Conservation (phyloP, 1,140 invertebrate species). For the Micrasema minimum region DNA sequence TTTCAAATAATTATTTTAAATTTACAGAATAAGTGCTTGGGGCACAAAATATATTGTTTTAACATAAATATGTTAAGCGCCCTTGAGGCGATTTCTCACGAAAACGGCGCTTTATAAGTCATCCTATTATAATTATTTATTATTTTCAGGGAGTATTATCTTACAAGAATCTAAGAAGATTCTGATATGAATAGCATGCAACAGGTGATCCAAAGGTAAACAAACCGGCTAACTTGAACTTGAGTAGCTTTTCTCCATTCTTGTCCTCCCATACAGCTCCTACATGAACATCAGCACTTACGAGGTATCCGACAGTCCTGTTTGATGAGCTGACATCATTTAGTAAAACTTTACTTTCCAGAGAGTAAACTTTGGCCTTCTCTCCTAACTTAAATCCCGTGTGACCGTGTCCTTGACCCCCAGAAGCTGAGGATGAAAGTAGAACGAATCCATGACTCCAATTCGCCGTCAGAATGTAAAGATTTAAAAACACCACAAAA, state of each 20-base stretch:
- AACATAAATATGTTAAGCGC: too few relatives aligned
- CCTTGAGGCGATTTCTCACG: too few relatives aligned
- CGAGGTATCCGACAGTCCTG: constrained; percentile 47
- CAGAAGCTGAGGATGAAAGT: constrained; percentile 45
- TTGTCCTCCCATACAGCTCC: constrained; percentile 43
- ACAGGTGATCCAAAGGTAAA: constrained; percentile 32
- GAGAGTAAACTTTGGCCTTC: constrained; percentile 35
- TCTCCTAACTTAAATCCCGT: constrained; percentile 43
- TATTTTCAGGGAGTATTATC: too few relatives aligned
- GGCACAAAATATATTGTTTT: too few relatives aligned
- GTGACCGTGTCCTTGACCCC: constrained; percentile 37
- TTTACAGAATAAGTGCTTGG: too few relatives aligned
- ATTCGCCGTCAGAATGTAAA: constrained; percentile 24
- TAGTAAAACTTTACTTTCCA: constrained; percentile 46
- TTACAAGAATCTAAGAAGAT: too few relatives aligned
- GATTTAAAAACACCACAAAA: constrained; percentile 5
- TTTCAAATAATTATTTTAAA: too few relatives aligned
- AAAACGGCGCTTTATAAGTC: too few relatives aligned
- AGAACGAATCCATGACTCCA: constrained; percentile 49
- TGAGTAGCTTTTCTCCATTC: constrained; percentile 43
- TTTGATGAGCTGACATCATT: constrained; percentile 39
- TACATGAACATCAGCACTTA: constrained; percentile 44
- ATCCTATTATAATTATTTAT: too few relatives aligned
- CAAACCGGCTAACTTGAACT: constrained; percentile 45
- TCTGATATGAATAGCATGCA: too few relatives aligned